These are phyloP conservation scores for Dysmachus trigonus DNA, from an alignment of 2,888 invertebrate species.

Conservation along the genomic window DNA sequence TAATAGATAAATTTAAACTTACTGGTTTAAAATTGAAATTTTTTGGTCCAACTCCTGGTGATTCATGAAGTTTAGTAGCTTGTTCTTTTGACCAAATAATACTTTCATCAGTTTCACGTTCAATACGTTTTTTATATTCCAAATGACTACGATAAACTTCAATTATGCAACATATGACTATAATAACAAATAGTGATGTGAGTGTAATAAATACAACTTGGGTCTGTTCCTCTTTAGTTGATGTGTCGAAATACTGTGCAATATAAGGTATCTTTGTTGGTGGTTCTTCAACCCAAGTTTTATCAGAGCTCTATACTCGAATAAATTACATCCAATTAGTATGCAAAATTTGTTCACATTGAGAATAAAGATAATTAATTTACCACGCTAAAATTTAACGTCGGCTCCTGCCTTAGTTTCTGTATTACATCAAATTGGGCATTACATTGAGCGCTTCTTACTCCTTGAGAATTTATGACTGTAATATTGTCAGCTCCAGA, in stretches of 20 bases:
- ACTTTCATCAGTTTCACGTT: conserved; percentile 79
- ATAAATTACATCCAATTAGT: conserved; percentile 24
- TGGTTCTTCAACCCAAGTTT: conserved; percentile 86
- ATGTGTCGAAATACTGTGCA: conserved; percentile 76
- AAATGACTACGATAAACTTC: conserved; percentile 82
- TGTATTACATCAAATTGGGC: conserved; percentile 76
- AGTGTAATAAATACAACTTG: conserved; percentile 83
- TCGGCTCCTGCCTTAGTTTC: conserved; percentile 69
- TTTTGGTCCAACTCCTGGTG: conserved; percentile 63
- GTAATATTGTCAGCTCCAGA: conserved; percentile 84
- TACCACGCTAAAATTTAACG: conserved; percentile 71
- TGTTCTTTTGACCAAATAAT: conserved; percentile 79
- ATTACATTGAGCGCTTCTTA: conserved; percentile 86
- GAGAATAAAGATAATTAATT: conserved; percentile 52
- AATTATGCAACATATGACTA: conserved; percentile 73
- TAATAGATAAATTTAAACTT: conserved; percentile 49
- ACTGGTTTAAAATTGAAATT: conserved; percentile 68
- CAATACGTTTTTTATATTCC: conserved; percentile 75
- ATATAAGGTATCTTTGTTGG: conserved; percentile 80
- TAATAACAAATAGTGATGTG: conserved; percentile 77
- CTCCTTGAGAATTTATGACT: conserved; percentile 86
- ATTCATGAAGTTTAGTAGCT: conserved; percentile 74
- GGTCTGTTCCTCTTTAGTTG: conserved; percentile 81
- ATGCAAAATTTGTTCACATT: neutral
- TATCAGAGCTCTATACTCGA: conserved; percentile 74